phyloP scores from a whole-genome alignment of 2,113 vertebrate species.

The Tamias sibiricus region DNA sequence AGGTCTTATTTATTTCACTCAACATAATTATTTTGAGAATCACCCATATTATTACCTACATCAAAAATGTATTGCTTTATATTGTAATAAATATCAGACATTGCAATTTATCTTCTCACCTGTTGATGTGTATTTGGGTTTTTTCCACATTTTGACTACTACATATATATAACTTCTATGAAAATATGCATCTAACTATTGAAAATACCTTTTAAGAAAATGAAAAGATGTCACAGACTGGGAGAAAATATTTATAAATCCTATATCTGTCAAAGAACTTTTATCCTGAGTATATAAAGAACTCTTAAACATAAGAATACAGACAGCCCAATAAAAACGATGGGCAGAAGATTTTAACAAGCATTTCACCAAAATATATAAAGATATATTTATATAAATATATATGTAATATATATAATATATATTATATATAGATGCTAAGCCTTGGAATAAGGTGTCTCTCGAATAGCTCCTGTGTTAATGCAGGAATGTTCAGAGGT shows the following conservation, averaged over 20 bases:
- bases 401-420: too few relatives aligned
- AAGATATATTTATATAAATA: neutral
- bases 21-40: neutral
- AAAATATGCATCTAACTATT: neutral
- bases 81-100: neutral
- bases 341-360: neutral
- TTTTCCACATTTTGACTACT: neutral
- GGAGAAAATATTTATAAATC: constrained; percentile 1
- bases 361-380: neutral
- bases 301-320: neutral
- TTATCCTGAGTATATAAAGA: neutral
- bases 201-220: neutral
- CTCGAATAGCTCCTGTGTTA: too few relatives aligned
- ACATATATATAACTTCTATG: neutral
- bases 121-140: neutral
- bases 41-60: neutral
- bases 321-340: neutral
- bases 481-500: too few relatives aligned
- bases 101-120: neutral
- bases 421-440: too few relatives aligned
- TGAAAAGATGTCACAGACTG: neutral
- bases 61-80: neutral
- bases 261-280: neutral
- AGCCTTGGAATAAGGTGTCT: too few relatives aligned
- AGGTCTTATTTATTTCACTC: neutral